Evolutionary conservation across 2,888 invertebrate species (phyloP).

Genomic region (Polylopha cassiicola): DNA sequence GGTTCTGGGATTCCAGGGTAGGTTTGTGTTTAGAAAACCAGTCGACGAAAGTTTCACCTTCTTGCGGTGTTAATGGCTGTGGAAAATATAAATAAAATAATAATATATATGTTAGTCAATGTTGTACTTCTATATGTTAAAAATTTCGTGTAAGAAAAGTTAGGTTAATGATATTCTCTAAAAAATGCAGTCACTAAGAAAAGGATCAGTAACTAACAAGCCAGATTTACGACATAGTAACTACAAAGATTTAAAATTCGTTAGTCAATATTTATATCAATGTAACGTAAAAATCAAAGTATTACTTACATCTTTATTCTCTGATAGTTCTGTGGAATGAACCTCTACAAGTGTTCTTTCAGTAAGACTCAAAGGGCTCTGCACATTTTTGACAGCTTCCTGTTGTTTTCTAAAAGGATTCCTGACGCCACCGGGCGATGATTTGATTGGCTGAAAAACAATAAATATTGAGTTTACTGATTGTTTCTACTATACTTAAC

Average conservation of each 20-base stretch:
- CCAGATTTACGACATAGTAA: no score
- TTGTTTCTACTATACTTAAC: no score
- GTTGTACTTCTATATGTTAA: no score
- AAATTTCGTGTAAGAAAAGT: no score
- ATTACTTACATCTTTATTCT: slow-evolving; percentile 58
- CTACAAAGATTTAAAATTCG: no score
- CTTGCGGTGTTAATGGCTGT: slow-evolving; percentile 53
- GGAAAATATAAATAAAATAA: slow-evolving; percentile 28
- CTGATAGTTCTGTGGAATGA: slow-evolving; percentile 39
- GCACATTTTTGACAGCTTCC: slow-evolving; percentile 41
- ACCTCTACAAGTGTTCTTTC: slow-evolving; percentile 60
- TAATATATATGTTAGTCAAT: no score
- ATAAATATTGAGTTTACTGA: slow-evolving; percentile 2
- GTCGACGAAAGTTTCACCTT: slow-evolving; percentile 74
- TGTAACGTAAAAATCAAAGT: no score
- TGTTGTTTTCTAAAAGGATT: slow-evolving; percentile 74
- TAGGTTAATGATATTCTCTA: no score
- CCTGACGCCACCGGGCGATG: slow-evolving; percentile 56
- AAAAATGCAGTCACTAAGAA: no score
- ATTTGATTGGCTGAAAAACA: slow-evolving; percentile 57
- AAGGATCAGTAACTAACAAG: no score
- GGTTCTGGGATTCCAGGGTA: slow-evolving; percentile 73
- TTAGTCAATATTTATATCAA: no score
- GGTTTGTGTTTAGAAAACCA: slow-evolving; percentile 80
- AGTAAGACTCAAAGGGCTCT: slow-evolving; percentile 61